These are phyloP conservation scores for Cepaea nemoralis DNA, from an alignment of 1,140 invertebrate species.

Conservation along the genomic window DNA sequence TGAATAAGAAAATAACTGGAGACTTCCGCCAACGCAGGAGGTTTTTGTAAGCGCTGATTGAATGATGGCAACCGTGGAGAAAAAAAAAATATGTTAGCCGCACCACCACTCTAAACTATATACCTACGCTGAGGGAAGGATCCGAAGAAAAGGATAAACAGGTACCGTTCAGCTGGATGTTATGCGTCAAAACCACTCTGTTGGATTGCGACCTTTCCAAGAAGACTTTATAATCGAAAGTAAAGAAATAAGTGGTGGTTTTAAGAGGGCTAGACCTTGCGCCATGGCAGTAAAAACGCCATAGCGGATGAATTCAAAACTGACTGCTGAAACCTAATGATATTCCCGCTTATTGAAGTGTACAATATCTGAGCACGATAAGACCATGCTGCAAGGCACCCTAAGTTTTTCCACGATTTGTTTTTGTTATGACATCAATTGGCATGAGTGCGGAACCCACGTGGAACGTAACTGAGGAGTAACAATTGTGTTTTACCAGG, in stretches of 20 bases:
- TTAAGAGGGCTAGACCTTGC: background rate
- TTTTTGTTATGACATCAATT: constrained; percentile 42
- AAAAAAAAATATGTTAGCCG: constrained; percentile 67
- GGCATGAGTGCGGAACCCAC: constrained; percentile 37
- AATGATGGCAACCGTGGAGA: background rate
- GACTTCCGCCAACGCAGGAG: constrained; percentile 6
- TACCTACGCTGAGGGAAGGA: constrained; percentile 63
- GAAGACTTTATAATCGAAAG: constrained; percentile 36
- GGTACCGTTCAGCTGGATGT: constrained; percentile 47
- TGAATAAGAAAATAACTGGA: background rate
- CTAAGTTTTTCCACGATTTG: constrained; percentile 52
- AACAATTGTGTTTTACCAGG: constrained; percentile 24
- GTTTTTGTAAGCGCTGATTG: constrained; percentile 28
- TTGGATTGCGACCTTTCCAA: constrained; percentile 35
- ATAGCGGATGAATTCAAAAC: constrained; percentile 62
- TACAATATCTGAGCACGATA: constrained; percentile 68
- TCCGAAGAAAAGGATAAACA: constrained; percentile 64
- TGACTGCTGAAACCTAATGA: constrained; percentile 50
- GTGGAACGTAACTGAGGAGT: constrained; percentile 21
- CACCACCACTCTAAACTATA: constrained; percentile 60
- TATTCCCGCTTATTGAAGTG: constrained; percentile 71
- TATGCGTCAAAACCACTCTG: constrained; percentile 43
- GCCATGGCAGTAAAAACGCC: constrained; percentile 37
- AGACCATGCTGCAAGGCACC: constrained; percentile 69
- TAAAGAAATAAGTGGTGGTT: constrained; percentile 20